Percentiles rank a stretch among this genome's conserved stretches.
These are phyloP conservation scores for Tipula helvola DNA, from an alignment of 2,888 invertebrate genomes.

Conservation along the genomic window DNA sequence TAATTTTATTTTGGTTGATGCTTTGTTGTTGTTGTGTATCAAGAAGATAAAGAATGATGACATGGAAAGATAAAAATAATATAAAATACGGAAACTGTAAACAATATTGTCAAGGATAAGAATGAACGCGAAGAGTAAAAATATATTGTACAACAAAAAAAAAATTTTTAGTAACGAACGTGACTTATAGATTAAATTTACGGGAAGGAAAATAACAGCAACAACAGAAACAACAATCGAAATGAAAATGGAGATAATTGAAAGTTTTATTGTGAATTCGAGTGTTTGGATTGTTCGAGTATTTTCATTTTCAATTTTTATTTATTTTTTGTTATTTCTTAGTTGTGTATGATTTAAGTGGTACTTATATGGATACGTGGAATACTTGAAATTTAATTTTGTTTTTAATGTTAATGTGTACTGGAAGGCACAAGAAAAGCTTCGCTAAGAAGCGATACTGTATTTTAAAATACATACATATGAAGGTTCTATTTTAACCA, in stretches of 20 bases:
- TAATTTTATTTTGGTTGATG: not conserved
- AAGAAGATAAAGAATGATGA: not conserved
- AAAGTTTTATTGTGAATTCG: not conserved
- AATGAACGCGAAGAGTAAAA: too few relatives aligned
- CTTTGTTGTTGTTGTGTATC: not conserved
- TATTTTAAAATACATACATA: too few relatives aligned
- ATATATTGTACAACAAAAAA: too few relatives aligned
- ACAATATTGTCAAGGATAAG: constrained; percentile 4
- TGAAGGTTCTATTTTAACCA: too few relatives aligned
- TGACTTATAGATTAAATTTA: not conserved
- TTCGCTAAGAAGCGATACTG: too few relatives aligned
- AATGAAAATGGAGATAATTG: not conserved
- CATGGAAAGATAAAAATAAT: not conserved
- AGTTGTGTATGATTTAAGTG: not conserved
- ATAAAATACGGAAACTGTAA: not conserved
- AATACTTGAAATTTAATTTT: not conserved
- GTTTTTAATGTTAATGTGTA: not conserved
- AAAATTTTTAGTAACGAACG: too few relatives aligned
- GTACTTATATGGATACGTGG: not conserved
- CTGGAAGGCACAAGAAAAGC: too few relatives aligned
- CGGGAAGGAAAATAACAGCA: not conserved
- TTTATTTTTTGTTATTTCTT: not conserved
- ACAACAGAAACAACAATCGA: not conserved
- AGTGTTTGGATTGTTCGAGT: not conserved
- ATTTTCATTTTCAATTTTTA: not conserved